Percentiles rank a stretch among this genome's conserved stretches.
Conservation (phyloP, 2,113 vertebrate genomes). For the Neoarius graeffei region DNA sequence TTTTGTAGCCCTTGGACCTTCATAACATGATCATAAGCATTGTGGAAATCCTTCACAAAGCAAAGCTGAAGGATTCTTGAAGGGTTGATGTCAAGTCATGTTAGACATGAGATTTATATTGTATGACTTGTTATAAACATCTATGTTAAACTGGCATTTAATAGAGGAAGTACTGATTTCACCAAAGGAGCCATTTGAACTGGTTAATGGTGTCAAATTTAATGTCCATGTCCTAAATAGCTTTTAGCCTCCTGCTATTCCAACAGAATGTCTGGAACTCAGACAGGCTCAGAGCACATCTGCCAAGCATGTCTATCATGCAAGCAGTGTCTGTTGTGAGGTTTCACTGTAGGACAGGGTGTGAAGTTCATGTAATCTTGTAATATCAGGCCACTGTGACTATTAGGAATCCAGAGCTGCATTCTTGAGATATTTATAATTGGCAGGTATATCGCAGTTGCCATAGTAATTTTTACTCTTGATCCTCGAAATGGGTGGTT, state of each 20-base stretch:
- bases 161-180: not conserved
- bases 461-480: constrained; percentile 11
- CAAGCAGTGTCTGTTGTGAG: not conserved
- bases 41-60: not conserved
- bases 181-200: not conserved
- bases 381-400: not conserved
- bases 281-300: not conserved
- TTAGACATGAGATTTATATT: not conserved
- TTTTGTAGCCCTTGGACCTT: not conserved
- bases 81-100: not conserved
- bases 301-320: not conserved
- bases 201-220: not conserved
- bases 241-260: not conserved
- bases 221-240: not conserved
- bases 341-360: not conserved
- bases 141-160: not conserved
- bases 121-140: not conserved
- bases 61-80: not conserved
- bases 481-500: not conserved
- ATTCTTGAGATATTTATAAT: constrained; percentile 13
- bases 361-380: not conserved
- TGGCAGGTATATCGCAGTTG: constrained; percentile 17
- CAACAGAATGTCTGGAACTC: not conserved
- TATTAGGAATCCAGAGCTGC: not conserved
- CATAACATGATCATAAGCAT: not conserved